These are phyloP conservation scores for Metaphire vulgaris DNA, from an alignment of 1,140 invertebrate species.

Conservation along the genomic window DNA sequence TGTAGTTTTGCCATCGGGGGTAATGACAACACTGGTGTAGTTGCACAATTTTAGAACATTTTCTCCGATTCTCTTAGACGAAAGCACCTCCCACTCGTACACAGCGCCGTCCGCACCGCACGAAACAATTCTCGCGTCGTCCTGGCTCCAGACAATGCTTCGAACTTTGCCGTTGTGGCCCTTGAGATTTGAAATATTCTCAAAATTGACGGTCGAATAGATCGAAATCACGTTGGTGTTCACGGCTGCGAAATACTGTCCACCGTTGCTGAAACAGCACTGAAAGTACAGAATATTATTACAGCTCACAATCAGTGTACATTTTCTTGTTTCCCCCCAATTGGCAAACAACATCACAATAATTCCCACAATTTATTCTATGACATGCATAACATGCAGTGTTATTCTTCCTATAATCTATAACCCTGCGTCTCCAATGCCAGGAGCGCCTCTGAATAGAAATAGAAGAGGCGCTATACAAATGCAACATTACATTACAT, in stretches of 20 bases:
- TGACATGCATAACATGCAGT: no score
- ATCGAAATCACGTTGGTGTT: constrained; percentile 71
- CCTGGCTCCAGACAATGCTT: constrained; percentile 67
- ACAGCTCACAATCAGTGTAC: no score
- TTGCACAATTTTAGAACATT: constrained; percentile 67
- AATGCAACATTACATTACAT: no score
- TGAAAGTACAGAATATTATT: no score
- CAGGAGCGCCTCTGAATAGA: no score
- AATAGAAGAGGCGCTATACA: no score
- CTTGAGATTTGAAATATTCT: constrained; percentile 65
- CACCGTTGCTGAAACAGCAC: constrained; percentile 68
- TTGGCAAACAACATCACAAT: no score
- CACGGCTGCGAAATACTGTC: constrained; percentile 73
- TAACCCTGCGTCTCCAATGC: no score
- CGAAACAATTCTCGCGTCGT: constrained; percentile 68
- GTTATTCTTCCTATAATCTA: no score
- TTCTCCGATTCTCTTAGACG: constrained; percentile 65
- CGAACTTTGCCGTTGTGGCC: constrained; percentile 68
- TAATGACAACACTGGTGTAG: constrained; percentile 58
- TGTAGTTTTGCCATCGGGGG: constrained; percentile 61
- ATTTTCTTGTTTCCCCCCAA: no score
- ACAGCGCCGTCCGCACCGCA: constrained; percentile 79
- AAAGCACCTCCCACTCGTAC: constrained; percentile 73
- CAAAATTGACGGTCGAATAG: constrained; percentile 69
- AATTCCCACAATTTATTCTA: no score